Percentiles rank a stretch among this genome's conserved stretches.
These are phyloP conservation scores for Melanotaenia duboulayi DNA, from an alignment of 2,113 vertebrate species.

Conservation along the genomic window DNA sequence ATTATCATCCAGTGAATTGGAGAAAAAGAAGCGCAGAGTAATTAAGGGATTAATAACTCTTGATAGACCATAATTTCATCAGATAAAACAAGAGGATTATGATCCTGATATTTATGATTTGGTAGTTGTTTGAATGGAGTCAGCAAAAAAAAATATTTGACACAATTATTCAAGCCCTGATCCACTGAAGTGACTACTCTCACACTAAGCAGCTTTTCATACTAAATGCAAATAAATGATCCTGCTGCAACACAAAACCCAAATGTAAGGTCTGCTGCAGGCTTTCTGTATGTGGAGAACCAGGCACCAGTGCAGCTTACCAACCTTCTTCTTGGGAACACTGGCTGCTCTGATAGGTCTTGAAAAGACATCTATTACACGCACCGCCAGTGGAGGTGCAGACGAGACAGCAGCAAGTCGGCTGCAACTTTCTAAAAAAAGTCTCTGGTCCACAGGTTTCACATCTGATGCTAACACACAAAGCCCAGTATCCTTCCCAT, in stretches of 20 bases:
- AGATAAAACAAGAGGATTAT: too few species aligned
- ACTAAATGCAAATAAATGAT: neutral
- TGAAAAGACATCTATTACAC: constrained; percentile 61
- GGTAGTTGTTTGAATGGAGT: too few species aligned
- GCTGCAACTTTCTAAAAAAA: constrained; percentile 42
- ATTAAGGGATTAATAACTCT: too few species aligned
- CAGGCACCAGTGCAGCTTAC: constrained; percentile 32
- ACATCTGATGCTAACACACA: constrained; percentile 44
- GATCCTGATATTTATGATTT: too few species aligned
- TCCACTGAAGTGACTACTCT: neutral
- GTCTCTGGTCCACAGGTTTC: constrained; percentile 57
- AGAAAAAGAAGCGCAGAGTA: too few species aligned
- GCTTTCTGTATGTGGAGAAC: constrained; percentile 19
- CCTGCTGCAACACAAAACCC: neutral
- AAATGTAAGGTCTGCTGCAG: neutral
- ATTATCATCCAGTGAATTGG: too few species aligned
- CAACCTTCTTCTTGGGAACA: constrained; percentile 20
- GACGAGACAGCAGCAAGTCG: constrained; percentile 44
- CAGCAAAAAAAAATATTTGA: too few species aligned
- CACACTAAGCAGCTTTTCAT: neutral
- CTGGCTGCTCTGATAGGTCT: constrained; percentile 41
- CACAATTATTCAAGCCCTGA: neutral
- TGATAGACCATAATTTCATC: too few species aligned
- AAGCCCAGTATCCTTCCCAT: constrained; percentile 11
- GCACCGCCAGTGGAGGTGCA: constrained; percentile 41